Base-by-base conservation (phyloP, 92 coral and sea anemone species). In the Desmophyllum pertusum region DNA sequence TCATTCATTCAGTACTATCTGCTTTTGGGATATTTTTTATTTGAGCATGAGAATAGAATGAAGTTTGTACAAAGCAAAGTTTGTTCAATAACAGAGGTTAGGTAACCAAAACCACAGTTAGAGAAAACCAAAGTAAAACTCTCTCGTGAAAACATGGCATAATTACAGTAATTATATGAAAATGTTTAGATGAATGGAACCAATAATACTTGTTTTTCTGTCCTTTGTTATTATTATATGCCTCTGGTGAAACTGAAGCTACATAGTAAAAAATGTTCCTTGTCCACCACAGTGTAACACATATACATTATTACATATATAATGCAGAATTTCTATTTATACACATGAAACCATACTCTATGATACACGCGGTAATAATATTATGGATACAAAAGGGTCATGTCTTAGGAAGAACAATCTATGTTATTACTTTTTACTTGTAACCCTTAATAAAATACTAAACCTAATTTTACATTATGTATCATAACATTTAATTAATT, bases 381-480 rank as follows among this genome's bases (percentile, higher is more conserved):
- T 38, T 80, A 67, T 66, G 64, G 45, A 68, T 80, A 67, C 74
- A 80, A 80, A 75, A 80, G 84, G 84, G 76, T 80, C 37, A 53
- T 33, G 64, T 69, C 48, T 80, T 80, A 29, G 66, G 41, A 48
- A 68, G 76, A 46, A 80, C 84, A 36, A 37, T 67, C 75, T 51
- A n/a, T n/a, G n/a, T n/a, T 25, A 50, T 50, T 62, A 64, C 40
- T 80, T 66, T 65, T 69, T 68, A 37, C 84, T 19, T 80, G 75
- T 50, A 69, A 80, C 84, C 84, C 84, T 67, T 68, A 80, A 68
- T 80, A 80, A 80, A 80, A 80, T 80, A 68, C 84, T 80, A 80
- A 69, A 67, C 75, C 84, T 69, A 67, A 80, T 67, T 80, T 66
- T 67, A 69, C 84, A 67, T 80, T 80, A 65, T 36, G 25, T 35